phyloP scores from a whole-genome alignment of 2,113 vertebrate genomes.

The Leptobrachium ailaonicum region DNA sequence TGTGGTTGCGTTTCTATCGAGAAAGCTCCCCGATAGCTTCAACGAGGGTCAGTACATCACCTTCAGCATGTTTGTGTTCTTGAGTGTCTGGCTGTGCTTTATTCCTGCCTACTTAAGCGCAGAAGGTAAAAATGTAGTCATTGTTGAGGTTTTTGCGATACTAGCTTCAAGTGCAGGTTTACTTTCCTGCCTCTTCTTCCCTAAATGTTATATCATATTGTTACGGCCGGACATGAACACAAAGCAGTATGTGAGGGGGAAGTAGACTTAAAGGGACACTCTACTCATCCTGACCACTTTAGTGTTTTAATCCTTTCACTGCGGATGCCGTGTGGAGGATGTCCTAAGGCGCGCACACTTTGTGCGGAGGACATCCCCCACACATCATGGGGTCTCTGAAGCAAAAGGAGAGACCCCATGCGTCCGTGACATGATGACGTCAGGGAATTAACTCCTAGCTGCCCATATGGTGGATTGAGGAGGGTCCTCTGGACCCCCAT shows the following conservation, averaged over 20 bases:
- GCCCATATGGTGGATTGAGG: too few relatives aligned
- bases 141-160: constrained; percentile 31
- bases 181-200: constrained; percentile 19
- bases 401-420: too few relatives aligned
- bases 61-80: constrained; percentile 38
- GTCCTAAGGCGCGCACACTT: too few relatives aligned
- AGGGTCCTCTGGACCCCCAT: too few relatives aligned
- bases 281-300: too few relatives aligned
- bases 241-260: constrained; percentile 8
- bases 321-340: too few relatives aligned
- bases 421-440: too few relatives aligned
- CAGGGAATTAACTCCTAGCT: too few relatives aligned
- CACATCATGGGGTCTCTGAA: too few relatives aligned
- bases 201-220: constrained; percentile 39
- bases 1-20: constrained; percentile 27
- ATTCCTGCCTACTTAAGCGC: constrained; percentile 33
- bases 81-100: constrained; percentile 33
- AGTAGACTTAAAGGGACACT: background rate
- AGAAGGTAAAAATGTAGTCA: constrained; percentile 30
- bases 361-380: too few relatives aligned
- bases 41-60: constrained; percentile 32
- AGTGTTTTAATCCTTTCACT: too few relatives aligned
- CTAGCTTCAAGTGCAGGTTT: constrained; percentile 27
- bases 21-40: constrained; percentile 31
- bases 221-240: constrained; percentile 33